Conservation (phyloP, 2,797 vertebrate species). For the Sardinella longiceps region DNA sequence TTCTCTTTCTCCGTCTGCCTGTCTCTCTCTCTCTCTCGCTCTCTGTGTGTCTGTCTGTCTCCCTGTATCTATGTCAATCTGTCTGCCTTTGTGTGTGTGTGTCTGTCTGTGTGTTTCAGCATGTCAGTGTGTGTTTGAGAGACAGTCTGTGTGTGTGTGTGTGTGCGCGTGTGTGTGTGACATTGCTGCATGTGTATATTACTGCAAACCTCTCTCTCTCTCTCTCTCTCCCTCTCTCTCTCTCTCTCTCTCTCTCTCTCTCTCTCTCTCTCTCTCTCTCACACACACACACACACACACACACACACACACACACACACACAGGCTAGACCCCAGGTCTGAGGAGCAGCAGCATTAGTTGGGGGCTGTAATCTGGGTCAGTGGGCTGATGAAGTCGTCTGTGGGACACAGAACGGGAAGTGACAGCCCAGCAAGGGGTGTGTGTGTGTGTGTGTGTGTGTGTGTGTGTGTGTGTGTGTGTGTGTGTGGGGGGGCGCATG, state of each 20-base stretch:
- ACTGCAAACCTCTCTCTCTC: too few relatives aligned
- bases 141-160: constrained; percentile 8
- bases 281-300: not conserved
- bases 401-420: not conserved
- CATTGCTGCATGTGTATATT: too few relatives aligned
- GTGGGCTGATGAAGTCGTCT: constrained; percentile 21
- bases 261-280: not conserved
- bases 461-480: constrained; percentile 25
- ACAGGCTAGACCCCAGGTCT: not conserved
- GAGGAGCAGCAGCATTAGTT: not conserved
- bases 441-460: constrained; percentile 38
- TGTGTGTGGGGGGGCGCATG: too few relatives aligned
- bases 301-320: not conserved
- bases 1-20: not conserved
- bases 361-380: constrained; percentile 35
- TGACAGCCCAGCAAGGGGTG: constrained; percentile 21
- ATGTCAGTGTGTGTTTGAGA: not conserved
- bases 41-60: not conserved
- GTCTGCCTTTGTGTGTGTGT: not conserved
- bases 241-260: not conserved
- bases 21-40: too few relatives aligned
- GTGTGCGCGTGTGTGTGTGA: constrained; percentile 1
- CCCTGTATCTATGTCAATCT: too few relatives aligned
- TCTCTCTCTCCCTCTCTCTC: not conserved
- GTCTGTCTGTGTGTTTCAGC: not conserved